phyloP scores from a whole-genome alignment of 2,888 invertebrate genomes.

The Pristionchus fissidentatus region DNA sequence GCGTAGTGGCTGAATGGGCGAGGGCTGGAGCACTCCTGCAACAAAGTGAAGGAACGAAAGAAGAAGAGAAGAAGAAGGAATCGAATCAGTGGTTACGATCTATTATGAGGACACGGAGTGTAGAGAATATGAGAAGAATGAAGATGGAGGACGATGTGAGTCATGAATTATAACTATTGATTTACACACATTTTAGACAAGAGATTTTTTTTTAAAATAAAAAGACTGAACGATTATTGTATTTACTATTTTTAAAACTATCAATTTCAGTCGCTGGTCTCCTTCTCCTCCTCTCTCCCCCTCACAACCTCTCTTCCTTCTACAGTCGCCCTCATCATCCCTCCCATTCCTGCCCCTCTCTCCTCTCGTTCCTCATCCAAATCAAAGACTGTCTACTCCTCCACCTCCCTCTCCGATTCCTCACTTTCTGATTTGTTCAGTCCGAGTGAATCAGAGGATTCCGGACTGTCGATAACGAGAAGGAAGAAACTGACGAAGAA shows the following conservation, averaged over 20 bases:
- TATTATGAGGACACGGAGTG: slow-evolving; percentile 17
- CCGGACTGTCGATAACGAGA: slow-evolving; percentile 44
- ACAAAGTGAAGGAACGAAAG: neutral
- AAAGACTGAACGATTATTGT: no score
- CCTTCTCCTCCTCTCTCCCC: no score
- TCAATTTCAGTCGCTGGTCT: no score
- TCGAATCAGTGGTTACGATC: neutral
- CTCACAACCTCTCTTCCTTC: neutral
- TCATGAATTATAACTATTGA: neutral
- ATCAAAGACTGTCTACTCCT: slow-evolving; percentile 6
- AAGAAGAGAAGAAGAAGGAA: slow-evolving; percentile 53
- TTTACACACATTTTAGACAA: no score
- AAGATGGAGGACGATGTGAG: slow-evolving; percentile 13
- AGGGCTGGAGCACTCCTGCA: slow-evolving; percentile 16
- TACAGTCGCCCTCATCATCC: neutral
- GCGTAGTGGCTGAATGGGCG: slow-evolving; percentile 55
- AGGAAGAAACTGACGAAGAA: slow-evolving; percentile 17
- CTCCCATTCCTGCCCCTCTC: no score
- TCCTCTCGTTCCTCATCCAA: slow-evolving; percentile 13
- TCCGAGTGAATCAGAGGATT: slow-evolving; percentile 39
- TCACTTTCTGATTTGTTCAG: slow-evolving; percentile 40
- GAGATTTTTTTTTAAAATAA: no score
- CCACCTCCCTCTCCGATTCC: slow-evolving; percentile 6
- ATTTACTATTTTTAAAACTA: no score
- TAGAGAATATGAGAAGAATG: neutral